Evolutionary conservation across 2,797 vertebrate genomes (phyloP), one percentile per base, ranked within the genome.

Genomic region (Catostomus latipinnis): DNA sequence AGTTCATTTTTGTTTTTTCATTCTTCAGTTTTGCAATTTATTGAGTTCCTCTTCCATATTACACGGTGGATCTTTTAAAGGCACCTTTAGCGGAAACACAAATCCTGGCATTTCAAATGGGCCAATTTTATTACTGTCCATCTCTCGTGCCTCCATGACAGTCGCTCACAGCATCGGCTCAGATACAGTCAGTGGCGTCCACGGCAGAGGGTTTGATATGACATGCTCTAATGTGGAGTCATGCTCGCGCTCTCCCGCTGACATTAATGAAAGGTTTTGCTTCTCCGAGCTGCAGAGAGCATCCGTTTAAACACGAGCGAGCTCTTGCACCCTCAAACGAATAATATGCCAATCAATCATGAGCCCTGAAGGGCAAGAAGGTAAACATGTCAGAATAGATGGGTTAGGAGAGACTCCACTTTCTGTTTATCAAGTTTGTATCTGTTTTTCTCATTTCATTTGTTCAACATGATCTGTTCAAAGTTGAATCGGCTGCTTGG

Each of bases 201-300:
- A 13, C 48, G 8, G 18, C 13, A 4, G 50, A 53, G 13, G 16
- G 50, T 58, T 49, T 74, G 67, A 75, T 16, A 11, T 54, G n/a
- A 78, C 8, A 58, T 8, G 78, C 52, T 61, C 66, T 43, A 71
- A 61, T 82, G 82, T 85, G 82, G 61, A 84, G 74, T 68, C 67
- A 46, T 61, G 65, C 75, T 81, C 82, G 65, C 81, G 78, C 80
- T 74, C 69, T 14, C 67, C 53, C 43, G 50, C 8, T 74, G 66
- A 56, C 11, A 84, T 88, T 46, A 87, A 84, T 87, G 78, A 86
- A 82, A 67, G 45, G 12, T 0, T 61, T 46, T 70, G 73, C 11
- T 76, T 67, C 6, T 60, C 45, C 0, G 16, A 61, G 43, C 61
- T 10, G 53, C 4, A 0, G 45, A 43, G 49, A 65, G 73, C 14